Percentiles rank a stretch among this genome's conserved stretches.
phyloP scores from a whole-genome alignment of 2,113 vertebrate genomes.

The Peucedramus taeniatus region DNA sequence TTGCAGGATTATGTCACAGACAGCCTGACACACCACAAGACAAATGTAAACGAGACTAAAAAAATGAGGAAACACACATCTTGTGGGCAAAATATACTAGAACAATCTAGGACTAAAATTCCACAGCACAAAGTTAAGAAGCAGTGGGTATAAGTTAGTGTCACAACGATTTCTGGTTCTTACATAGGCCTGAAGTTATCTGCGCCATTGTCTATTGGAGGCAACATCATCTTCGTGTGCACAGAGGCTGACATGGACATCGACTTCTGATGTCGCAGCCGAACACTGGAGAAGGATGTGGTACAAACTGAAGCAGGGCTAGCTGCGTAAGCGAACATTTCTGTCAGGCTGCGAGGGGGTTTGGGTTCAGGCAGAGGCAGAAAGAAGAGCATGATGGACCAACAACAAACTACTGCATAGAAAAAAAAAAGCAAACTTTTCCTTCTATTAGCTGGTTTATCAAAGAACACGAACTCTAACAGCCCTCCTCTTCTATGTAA shows the following conservation, averaged over 20 bases:
- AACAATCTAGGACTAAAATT: constrained; percentile 61
- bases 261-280: constrained; percentile 84
- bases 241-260: constrained; percentile 83
- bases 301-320: constrained; percentile 80
- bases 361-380: constrained; percentile 76
- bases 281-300: constrained; percentile 81
- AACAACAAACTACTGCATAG: constrained; percentile 64
- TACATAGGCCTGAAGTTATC: constrained; percentile 86
- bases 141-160: constrained; percentile 60
- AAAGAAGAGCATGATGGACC: constrained; percentile 76
- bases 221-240: constrained; percentile 83
- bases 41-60: constrained; percentile 40
- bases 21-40: constrained; percentile 51
- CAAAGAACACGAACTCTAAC: not conserved
- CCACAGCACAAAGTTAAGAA: constrained; percentile 68
- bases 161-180: constrained; percentile 71
- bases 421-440: constrained; percentile 51
- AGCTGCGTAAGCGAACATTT: constrained; percentile 82
- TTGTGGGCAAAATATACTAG: constrained; percentile 44
- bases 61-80: constrained; percentile 33
- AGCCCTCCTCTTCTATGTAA: not conserved
- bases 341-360: constrained; percentile 81
- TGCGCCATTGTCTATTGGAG: constrained; percentile 84
- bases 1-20: constrained; percentile 55
- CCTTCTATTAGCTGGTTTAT: constrained; percentile 33